Evolutionary conservation across 2,113 vertebrate genomes (phyloP).

Genomic region (Donacobius atricapilla): DNA sequence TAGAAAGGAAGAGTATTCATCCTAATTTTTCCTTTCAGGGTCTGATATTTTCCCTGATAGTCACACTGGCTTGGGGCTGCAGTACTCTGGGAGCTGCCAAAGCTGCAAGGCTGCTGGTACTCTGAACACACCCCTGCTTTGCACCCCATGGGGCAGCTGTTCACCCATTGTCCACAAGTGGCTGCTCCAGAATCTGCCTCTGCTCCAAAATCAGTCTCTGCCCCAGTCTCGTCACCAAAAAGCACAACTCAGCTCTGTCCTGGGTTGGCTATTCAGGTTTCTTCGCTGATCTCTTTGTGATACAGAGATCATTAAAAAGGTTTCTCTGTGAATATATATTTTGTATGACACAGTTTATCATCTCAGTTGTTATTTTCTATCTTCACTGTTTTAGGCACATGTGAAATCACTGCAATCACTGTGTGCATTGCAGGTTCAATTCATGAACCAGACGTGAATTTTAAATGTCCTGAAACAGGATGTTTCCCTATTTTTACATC

Average conservation of each 20-base stretch:
- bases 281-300: not conserved
- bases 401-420: not conserved
- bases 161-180: fast-evolving
- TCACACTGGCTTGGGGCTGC: not conserved
- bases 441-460: not conserved
- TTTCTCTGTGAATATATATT: not conserved
- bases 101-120: not conserved
- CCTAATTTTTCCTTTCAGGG: not conserved
- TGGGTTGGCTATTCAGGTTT: not conserved
- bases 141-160: not conserved
- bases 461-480: not conserved
- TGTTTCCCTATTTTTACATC: not conserved
- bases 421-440: not conserved
- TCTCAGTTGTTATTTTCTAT: not conserved
- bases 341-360: not conserved
- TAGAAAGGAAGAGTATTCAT: not conserved
- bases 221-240: not conserved
- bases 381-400: not conserved
- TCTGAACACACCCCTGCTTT: fast-evolving
- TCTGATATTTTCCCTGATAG: not conserved
- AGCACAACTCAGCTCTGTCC: not conserved
- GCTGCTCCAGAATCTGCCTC: not conserved
- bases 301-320: not conserved
- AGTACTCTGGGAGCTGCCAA: not conserved
- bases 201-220: not conserved